These are phyloP conservation scores for Bungarus multicinctus DNA, from an alignment of 2,113 vertebrate genomes.

Conservation along the genomic window DNA sequence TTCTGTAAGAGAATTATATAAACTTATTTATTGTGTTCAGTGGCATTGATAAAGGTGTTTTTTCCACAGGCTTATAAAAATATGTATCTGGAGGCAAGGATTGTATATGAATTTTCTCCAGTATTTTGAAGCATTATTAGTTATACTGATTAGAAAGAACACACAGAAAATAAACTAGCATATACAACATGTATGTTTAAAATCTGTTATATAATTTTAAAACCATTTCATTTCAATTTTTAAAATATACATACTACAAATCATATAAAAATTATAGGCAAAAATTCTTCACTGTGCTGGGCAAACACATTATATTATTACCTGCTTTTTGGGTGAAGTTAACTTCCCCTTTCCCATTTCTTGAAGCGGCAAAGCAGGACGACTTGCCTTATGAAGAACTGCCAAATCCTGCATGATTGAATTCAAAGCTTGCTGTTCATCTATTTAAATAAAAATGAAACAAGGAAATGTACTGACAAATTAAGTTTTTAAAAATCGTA, in stretches of 20 bases:
- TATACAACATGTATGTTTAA: neutral
- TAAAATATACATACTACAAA: constrained; percentile 40
- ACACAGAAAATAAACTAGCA: neutral
- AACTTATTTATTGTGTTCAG: neutral
- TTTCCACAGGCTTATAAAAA: neutral
- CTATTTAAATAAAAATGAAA: constrained; percentile 36
- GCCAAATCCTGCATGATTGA: constrained; percentile 99
- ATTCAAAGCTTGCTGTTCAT: constrained; percentile 94
- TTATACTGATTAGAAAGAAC: neutral
- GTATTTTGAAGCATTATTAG: neutral
- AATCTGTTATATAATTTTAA: constrained; percentile 15
- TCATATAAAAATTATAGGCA: constrained; percentile 27
- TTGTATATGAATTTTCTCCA: constrained; percentile 4
- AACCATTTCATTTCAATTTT: constrained; percentile 33
- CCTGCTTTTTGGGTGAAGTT: constrained; percentile 95
- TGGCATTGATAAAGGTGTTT: neutral
- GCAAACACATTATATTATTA: constrained; percentile 55
- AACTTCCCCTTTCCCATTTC: constrained; percentile 88
- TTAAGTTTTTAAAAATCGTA: neutral
- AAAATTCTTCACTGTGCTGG: neutral
- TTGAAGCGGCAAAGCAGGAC: constrained; percentile 82
- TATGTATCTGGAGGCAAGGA: neutral
- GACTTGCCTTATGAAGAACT: constrained; percentile 93
- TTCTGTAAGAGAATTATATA: constrained; percentile 74
- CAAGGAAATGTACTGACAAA: neutral